A percentile compares a stretch with the other conserved stretches of the same genome.
Evolutionary conservation across 2,888 invertebrate genomes (phyloP).

Genomic region (Hirtodrosophila trivittata): DNA sequence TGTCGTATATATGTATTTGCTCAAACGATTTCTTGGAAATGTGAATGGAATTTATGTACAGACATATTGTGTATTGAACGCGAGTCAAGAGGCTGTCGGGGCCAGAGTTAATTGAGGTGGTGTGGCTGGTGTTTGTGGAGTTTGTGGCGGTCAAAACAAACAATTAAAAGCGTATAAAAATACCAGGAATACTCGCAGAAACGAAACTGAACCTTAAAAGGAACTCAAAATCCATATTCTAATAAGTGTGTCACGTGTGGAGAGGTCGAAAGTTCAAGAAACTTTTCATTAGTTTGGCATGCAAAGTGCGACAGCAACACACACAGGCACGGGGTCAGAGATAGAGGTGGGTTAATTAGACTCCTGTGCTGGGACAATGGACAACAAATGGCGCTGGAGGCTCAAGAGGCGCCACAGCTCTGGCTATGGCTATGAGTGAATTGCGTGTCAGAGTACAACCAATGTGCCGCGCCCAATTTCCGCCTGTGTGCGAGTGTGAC

Average conservation of each 20-base stretch:
- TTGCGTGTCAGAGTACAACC: slow-evolving; percentile 55
- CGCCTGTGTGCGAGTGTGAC: slow-evolving; percentile 30
- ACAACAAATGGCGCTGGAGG: slow-evolving; percentile 29
- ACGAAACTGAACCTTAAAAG: too few species aligned
- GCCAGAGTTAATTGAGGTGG: slow-evolving; percentile 35
- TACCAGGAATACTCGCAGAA: slow-evolving; percentile 39
- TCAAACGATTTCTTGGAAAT: slow-evolving; percentile 34
- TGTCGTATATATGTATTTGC: not conserved
- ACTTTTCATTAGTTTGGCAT: slow-evolving; percentile 52
- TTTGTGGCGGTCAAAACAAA: slow-evolving; percentile 59
- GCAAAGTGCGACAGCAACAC: slow-evolving; percentile 39
- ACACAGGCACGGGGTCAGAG: not conserved
- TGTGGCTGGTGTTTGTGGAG: slow-evolving; percentile 3
- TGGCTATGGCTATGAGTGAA: slow-evolving; percentile 55
- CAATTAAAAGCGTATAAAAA: slow-evolving; percentile 51
- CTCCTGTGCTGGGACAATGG: slow-evolving; percentile 32
- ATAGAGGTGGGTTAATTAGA: slow-evolving; percentile 25
- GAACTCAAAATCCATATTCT: not conserved
- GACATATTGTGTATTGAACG: slow-evolving; percentile 17
- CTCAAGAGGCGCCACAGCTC: slow-evolving; percentile 41
- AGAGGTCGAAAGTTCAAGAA: slow-evolving; percentile 53
- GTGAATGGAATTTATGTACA: not conserved
- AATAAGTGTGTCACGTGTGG: slow-evolving; percentile 42
- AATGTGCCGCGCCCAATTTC: slow-evolving; percentile 54
- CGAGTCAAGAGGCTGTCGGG: slow-evolving; percentile 7